Base-by-base conservation (phyloP, 1,140 invertebrate genomes). In the Solen grandis region DNA sequence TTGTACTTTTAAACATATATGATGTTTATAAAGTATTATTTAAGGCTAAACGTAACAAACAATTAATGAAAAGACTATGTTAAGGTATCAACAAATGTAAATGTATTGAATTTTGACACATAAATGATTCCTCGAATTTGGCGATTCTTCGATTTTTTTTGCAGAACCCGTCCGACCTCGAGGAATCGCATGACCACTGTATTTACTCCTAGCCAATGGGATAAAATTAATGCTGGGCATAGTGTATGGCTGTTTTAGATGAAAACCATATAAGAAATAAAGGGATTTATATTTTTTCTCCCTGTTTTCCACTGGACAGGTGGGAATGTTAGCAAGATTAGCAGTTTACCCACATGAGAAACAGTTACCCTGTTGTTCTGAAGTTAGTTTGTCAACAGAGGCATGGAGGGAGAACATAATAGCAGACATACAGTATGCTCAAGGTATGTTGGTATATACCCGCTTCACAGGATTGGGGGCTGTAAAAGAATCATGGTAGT, bases 321-420 rank as follows among this genome's bases (percentile, higher is more conserved):
- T 41, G 5, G 77, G 77, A 22, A 62, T 80, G 66, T 46, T 80
- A 57, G 69, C 69, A 13, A 33, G 68, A 46, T 31, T 80, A 38
- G 25, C 66, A 19, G 66, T 80, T 10, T 80, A 80, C 31, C 59
- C 77, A 5, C 14, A 46, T 41, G 4, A 54, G 5, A 25, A 66
- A 22, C n/a, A 50, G 16, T 14, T 13, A 41, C 29, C 59, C 41
- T 25, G 29, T 22, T 80, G 77, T 80, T 36, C 8, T 22, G 69
- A 80, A 29, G 46, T 65, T n/a, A 50, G 68, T 31, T 25, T 80
- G 8, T 80, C 77, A 3, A 72, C 77, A n/a, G 60, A 62, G 35
- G 55, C 66, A 29, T 80, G 77, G 77, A 80, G 65, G 59, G 77
- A 80, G 52, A 80, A 73, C 52, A 80, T 80, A 5, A 70, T 62